Evolutionary conservation across 2,797 vertebrate species (phyloP), one percentile per base, ranked within the genome.

Genomic region (Lagocephalus sceleratus): DNA sequence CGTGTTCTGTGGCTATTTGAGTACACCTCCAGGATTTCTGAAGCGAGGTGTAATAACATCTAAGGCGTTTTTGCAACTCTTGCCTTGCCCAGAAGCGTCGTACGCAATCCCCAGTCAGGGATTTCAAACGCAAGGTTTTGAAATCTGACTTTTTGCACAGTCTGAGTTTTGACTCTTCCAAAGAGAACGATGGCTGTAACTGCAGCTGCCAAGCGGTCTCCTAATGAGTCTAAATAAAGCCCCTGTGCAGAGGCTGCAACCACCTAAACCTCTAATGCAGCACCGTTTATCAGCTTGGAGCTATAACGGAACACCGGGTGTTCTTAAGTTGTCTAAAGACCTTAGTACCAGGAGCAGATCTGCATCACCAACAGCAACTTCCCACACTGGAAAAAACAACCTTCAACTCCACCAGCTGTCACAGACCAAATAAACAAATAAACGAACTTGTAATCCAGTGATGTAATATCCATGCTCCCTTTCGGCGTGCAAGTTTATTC

Each of bases 241-340:
- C 14, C 19, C 19, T 1, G 40, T 32, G 42, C 42, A 42, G 20
- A 58, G 71, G 23, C 64, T 67, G 67, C 54, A 56, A 56, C 49
- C 54, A 45, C 21, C 52, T 43, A 40, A 51, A 50, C 53, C n/a
- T 61, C 25, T 71, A 75, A 81, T 79, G 71, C 57, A 46, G 55
- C 66, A 60, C 60, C 5, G 54, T 78, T 79, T 74, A 82, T 75
- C 72, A 73, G 44, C 55, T 76, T 60, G 57, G 25, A 59, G 51
- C 59, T 71, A 45, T 66, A 60, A 71, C 22, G 39, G 64, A 25
- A 25, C 42, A 16, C 25, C 20, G 44, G 29, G 52, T 66, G 38
- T 49, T 25, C 58, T 38, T 32, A 23, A 40, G 19, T 43, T 41
- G 43, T 11, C 57, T 51, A 23, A 54, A 49, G 20, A 6, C 35